Base-by-base conservation (phyloP, 1,140 invertebrate species). In the Pseudobourletiella spinata region DNA sequence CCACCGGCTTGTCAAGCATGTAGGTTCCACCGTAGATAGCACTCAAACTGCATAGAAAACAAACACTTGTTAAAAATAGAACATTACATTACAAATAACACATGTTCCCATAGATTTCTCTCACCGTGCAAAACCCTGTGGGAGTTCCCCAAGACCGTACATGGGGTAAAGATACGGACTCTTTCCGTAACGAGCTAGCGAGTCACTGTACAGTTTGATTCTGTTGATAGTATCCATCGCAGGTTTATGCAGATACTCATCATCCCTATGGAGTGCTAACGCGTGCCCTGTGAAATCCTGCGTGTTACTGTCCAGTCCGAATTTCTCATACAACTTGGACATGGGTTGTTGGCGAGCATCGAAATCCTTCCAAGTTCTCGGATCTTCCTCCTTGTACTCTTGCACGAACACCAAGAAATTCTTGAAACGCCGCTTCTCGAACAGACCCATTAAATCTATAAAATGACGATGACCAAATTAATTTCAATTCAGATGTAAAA, bases 21-120 rank as follows among this genome's bases (percentile, higher is more conserved):
- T 99, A 99, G 16, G 96, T 99, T 65, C 96, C 96, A 30, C 97
- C 97, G 79, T 99, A 99, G 75, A 99, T 99, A 64, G 97, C 97
- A 75, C 92, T 96, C 39, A 99, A 80, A 55, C 77, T 76, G 61
- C 18, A 39, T 18, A 48, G 44, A 48, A 48, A 48, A 48, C 18
- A 11, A 48, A 63, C 42, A 54, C 2, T 20, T 24, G 63, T 29
- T 22, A 26, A 18, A 32, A 35, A 26, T 62, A 30, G n/a, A 8
- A 39, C 8, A 39, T 39, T n/a, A 39, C n/a, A 11, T 39, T 39
- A 11, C 32, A n/a, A n/a, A 28, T 18, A 48, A 11, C 32, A 39
- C 8, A 39, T 39, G 32, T 39, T 39, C n/a, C n/a, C n/a, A n/a
- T n/a, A n/a, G n/a, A n/a, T n/a, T n/a, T n/a, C n/a, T 24, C 11